Base-by-base conservation (phyloP, 2,888 invertebrate species). In the Cremastinae sp. region DNA sequence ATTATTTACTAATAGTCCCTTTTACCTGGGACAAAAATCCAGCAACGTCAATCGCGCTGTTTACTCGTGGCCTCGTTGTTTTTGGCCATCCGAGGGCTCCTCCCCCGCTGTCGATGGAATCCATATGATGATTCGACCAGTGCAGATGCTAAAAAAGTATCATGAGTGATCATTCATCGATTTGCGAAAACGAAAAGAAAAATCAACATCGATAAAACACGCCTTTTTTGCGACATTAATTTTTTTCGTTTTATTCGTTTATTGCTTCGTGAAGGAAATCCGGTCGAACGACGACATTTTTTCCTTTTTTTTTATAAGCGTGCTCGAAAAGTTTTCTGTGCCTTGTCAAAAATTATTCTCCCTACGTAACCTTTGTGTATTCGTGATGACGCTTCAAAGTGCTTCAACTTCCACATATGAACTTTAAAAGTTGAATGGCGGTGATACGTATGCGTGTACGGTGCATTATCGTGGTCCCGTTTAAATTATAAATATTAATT, bases 21-120 rank as follows among this genome's bases (percentile, higher is more conserved):
- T n/a, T 68, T 55, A 89, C 89, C 87, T 95, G 93, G 77, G 95
- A 94, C 85, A 95, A 94, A 86, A 95, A 95, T 75, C 87, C 89
- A 70, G 89, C 88, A 75, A 96, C 94, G 90, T 96, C 96, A 85
- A 96, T 96, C 82, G 96, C 96, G 75, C 96, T 96, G 90, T 96
- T 96, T 87, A 96, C 95, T 69, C 96, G 93, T 78, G 95, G 95
- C 79, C 96, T 92, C 81, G 92, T 92, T 83, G 92, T 92, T 74
- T 92, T 92, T 61, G 92, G 91, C 84, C 92, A 90, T 53, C 91
- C 88, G 89, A 90, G 64, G 92, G 93, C 84, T 92, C 93, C 85
- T 92, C 93, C 85, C 92, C 93, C 90, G 80, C 89, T 90, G 84
- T 89, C 89, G 83, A 88, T 56, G 55, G 88, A 89, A 83, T 90